Percentiles rank a stretch among this genome's conserved stretches.
Evolutionary conservation across 2,797 vertebrate species (phyloP).

Genomic region (Rhincodon typus): DNA sequence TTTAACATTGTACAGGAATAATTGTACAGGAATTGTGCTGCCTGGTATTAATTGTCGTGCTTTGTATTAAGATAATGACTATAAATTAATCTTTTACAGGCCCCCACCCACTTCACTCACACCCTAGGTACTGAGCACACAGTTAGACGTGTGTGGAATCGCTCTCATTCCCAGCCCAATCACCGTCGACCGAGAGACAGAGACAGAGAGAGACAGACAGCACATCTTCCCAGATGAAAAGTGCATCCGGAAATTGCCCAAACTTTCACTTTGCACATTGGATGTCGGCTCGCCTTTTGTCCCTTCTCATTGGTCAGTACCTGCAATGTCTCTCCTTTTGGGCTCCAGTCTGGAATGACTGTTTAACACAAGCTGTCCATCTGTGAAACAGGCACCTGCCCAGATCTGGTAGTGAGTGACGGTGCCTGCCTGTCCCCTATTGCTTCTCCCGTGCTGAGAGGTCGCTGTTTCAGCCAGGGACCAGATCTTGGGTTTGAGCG

Average conservation of each 20-base stretch:
- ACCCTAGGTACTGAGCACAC: not conserved
- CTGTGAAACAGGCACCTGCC: not conserved
- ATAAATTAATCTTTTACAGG: not conserved
- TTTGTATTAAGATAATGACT: not conserved
- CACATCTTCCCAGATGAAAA: not conserved
- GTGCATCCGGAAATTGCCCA: not conserved
- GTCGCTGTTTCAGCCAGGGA: constrained; percentile 23
- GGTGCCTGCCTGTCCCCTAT: not conserved
- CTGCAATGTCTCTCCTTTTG: not conserved
- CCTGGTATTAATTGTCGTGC: not conserved
- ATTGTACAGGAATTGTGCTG: not conserved
- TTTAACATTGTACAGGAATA: not conserved
- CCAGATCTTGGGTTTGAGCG: constrained; percentile 29
- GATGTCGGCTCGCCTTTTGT: not conserved
- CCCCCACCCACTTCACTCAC: not conserved
- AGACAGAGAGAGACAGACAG: not conserved
- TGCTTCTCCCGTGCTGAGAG: not conserved
- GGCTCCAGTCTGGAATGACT: not conserved
- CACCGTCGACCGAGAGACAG: not conserved
- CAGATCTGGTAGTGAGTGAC: not conserved
- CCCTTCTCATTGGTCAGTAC: not conserved
- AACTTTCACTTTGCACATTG: not conserved
- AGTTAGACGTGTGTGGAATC: not conserved
- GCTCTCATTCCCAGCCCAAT: not conserved
- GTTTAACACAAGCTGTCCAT: constrained; percentile 18